Conservation (phyloP, 2,113 vertebrate species). For the Columbina picui region DNA sequence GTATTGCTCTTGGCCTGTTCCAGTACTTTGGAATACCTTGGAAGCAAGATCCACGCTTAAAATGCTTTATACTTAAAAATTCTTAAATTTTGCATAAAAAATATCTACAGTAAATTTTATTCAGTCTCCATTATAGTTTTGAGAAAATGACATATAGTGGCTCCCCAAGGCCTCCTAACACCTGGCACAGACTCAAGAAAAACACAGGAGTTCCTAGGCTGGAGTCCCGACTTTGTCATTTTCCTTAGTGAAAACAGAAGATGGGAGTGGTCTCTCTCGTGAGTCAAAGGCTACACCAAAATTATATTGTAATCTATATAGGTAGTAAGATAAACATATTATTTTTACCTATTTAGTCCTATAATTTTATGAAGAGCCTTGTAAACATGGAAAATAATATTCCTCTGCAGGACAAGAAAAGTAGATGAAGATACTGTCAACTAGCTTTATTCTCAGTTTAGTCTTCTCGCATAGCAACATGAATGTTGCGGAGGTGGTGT, state of each 20-base stretch:
- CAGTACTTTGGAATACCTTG: neutral
- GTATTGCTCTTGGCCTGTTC: neutral
- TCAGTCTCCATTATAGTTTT: neutral
- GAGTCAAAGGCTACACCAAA: neutral
- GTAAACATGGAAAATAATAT: neutral
- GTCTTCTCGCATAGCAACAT: neutral
- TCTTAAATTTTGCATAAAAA: neutral
- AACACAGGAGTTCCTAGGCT: conserved; percentile 52
- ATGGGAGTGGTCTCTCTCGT: conserved; percentile 14
- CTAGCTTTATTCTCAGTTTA: neutral
- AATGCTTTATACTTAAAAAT: neutral
- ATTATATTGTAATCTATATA: neutral
- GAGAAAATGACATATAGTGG: neutral
- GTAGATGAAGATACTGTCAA: neutral
- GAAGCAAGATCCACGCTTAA: neutral
- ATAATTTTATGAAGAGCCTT: neutral
- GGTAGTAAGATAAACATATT: neutral
- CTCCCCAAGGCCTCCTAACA: conserved; percentile 10
- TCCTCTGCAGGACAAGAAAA: neutral
- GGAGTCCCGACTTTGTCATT: conserved; percentile 54
- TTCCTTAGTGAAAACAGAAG: conserved; percentile 56
- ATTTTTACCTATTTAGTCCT: neutral
- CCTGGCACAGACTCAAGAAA: conserved; percentile 42
- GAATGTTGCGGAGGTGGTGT: neutral
- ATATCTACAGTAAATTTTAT: neutral